Evolutionary conservation across 1,140 invertebrate genomes (phyloP).

Genomic region (Dryas iulia): DNA sequence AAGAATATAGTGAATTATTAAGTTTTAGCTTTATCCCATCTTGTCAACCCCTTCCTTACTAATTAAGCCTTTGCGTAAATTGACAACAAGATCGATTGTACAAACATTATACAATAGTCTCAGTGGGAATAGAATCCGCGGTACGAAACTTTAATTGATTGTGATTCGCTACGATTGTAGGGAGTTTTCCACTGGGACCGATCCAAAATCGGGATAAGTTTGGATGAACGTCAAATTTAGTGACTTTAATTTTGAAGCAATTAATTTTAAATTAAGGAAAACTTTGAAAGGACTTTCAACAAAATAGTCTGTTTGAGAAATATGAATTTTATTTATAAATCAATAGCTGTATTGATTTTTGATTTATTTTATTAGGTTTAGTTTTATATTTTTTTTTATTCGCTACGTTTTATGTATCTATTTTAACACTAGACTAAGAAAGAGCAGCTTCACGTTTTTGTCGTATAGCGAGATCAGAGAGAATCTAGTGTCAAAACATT

Average conservation of each 20-base stretch:
- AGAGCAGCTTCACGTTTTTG: too few relatives aligned
- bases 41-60: neutral
- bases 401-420: too few relatives aligned
- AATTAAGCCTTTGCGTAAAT: neutral
- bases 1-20: too few relatives aligned
- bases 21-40: too few relatives aligned
- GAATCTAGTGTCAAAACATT: too few relatives aligned
- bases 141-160: conserved; percentile 14
- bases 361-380: too few relatives aligned
- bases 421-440: too few relatives aligned
- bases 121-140: neutral
- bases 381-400: too few relatives aligned
- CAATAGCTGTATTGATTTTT: neutral
- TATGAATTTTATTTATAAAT: neutral
- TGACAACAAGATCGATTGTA: neutral
- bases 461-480: too few relatives aligned
- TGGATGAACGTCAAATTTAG: neutral
- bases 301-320: neutral
- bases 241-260: neutral
- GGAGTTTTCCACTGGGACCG: neutral
- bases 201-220: neutral
- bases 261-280: neutral
- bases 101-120: neutral
- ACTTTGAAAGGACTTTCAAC: neutral
- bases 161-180: conserved; percentile 7